Evolutionary conservation across 2,797 vertebrate genomes (phyloP).

Genomic region (Eulemur coronatus): DNA sequence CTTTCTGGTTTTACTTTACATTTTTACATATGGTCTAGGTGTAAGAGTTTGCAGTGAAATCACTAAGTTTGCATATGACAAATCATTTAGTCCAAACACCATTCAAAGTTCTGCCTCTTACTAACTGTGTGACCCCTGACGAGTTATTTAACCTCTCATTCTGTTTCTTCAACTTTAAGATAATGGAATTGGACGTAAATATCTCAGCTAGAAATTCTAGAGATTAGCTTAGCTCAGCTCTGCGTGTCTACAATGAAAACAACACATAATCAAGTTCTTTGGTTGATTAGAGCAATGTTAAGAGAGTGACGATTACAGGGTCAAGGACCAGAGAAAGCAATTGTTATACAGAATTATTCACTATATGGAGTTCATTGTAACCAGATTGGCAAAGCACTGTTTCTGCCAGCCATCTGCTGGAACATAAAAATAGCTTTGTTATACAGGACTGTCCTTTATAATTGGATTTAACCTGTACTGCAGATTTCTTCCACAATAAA

Average conservation of each 20-base stretch:
- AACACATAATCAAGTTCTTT: slow-evolving; percentile 71
- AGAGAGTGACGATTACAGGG: slow-evolving; percentile 54
- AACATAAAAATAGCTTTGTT: slow-evolving; percentile 76
- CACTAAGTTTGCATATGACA: not conserved
- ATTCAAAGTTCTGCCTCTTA: slow-evolving; percentile 42
- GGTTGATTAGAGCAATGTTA: slow-evolving; percentile 66
- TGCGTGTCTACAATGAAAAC: slow-evolving; percentile 23
- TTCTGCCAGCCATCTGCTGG: slow-evolving; percentile 75
- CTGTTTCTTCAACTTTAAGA: slow-evolving; percentile 53
- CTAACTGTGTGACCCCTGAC: slow-evolving; percentile 40
- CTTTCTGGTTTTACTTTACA: slow-evolving; percentile 46
- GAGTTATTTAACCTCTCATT: slow-evolving; percentile 52
- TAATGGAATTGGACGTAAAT: slow-evolving; percentile 28
- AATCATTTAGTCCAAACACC: slow-evolving; percentile 43
- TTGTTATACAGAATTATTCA: slow-evolving; percentile 73
- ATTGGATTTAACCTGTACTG: slow-evolving; percentile 65
- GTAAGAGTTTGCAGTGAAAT: slow-evolving; percentile 39
- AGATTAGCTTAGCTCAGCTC: slow-evolving; percentile 53
- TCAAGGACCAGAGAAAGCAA: slow-evolving; percentile 68
- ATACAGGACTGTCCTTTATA: slow-evolving; percentile 63
- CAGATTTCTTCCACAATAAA: slow-evolving; percentile 62
- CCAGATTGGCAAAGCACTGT: slow-evolving; percentile 63
- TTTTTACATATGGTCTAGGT: slow-evolving; percentile 34
- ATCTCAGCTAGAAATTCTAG: slow-evolving; percentile 54
- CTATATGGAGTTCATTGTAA: slow-evolving; percentile 72